phyloP scores from a whole-genome alignment of 2,888 invertebrate species.

The Netelia melanura region DNA sequence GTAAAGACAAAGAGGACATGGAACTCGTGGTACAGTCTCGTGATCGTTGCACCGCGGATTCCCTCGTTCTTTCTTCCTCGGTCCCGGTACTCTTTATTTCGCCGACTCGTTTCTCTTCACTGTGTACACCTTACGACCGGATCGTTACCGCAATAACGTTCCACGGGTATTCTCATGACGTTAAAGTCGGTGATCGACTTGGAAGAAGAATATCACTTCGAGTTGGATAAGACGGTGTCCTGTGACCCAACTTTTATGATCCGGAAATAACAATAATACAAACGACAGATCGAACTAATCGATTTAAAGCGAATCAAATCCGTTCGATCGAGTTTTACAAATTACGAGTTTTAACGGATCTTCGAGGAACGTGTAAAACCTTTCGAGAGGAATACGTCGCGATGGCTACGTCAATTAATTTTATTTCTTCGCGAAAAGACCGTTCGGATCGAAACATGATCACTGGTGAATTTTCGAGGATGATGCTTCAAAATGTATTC shows the following conservation, averaged over 20 bases:
- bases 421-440: not conserved
- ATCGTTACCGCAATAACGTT: slow-evolving; percentile 49
- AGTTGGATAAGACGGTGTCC: not conserved
- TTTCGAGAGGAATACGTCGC: not conserved
- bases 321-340: not conserved
- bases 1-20: slow-evolving; percentile 52
- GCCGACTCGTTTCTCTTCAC: slow-evolving; percentile 32
- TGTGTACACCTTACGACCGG: slow-evolving; percentile 27
- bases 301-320: not conserved
- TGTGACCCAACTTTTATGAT: no score
- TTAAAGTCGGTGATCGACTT: slow-evolving; percentile 8
- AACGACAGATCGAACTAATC: not conserved
- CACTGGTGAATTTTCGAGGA: slow-evolving; percentile 14
- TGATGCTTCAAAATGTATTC: slow-evolving; percentile 42
- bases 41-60: slow-evolving; percentile 9
- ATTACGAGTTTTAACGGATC: no score
- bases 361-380: not conserved
- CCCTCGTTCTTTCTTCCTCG: slow-evolving; percentile 32
- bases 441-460: slow-evolving; percentile 2
- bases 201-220: slow-evolving; percentile 22
- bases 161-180: slow-evolving; percentile 10
- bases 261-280: no score
- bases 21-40: slow-evolving; percentile 23
- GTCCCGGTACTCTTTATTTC: slow-evolving; percentile 61
- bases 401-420: not conserved